A percentile compares a stretch with the other conserved stretches of the same genome.
These are phyloP conservation scores for Trichopoda pennipes DNA, from an alignment of 2,888 invertebrate species.

Conservation along the genomic window DNA sequence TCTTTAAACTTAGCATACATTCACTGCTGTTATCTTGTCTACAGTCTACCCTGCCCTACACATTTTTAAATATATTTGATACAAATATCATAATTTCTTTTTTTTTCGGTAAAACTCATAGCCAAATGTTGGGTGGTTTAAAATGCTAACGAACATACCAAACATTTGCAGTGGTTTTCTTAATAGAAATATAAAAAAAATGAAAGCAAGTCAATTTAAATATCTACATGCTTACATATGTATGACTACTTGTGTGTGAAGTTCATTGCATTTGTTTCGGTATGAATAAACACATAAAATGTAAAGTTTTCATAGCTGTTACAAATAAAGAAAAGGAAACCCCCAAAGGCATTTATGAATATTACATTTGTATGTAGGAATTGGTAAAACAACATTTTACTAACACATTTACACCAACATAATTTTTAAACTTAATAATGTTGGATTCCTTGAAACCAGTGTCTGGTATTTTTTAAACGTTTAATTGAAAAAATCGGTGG, in stretches of 20 bases:
- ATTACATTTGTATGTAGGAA: no score
- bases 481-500: no score
- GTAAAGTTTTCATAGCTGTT: slow-evolving; percentile 7
- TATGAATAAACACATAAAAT: slow-evolving; percentile 39
- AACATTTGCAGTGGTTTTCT: background rate
- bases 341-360: no score
- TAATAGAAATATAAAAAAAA: slow-evolving; percentile 9
- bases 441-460: no score
- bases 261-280: background rate
- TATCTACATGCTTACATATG: slow-evolving; percentile 36
- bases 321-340: no score
- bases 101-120: slow-evolving; percentile 40
- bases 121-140: slow-evolving; percentile 45
- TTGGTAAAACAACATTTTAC: no score
- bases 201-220: slow-evolving; percentile 47
- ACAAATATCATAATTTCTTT: slow-evolving; percentile 15
- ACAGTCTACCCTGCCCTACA: no score
- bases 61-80: background rate
- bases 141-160: slow-evolving; percentile 11
- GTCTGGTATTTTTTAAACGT: no score
- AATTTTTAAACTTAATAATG: no score
- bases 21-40: slow-evolving; percentile 11
- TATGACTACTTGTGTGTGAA: background rate
- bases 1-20: slow-evolving; percentile 37
- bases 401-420: no score